A percentile compares a stretch with the other conserved stretches of the same genome.
Conservation (phyloP, 1,140 invertebrate species). For the Lutraria rhynchaena region DNA sequence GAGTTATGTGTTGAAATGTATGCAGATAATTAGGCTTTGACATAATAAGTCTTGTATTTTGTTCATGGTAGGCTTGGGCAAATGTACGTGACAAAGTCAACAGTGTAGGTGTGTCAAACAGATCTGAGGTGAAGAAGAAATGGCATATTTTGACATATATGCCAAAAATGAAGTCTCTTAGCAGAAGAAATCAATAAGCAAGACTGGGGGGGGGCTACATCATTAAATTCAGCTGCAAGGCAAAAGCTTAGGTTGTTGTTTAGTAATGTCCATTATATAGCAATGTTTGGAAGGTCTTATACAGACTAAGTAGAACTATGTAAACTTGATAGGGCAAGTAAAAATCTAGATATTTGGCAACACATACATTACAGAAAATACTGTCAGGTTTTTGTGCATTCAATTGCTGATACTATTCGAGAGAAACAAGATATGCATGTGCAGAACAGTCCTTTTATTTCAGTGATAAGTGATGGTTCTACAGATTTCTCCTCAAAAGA, state of each 20-base stretch:
- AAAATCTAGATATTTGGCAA: slow-evolving; percentile 20
- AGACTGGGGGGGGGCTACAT: no score
- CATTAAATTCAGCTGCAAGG: slow-evolving; percentile 14
- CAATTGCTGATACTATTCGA: slow-evolving; percentile 4
- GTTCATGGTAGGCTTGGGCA: no score
- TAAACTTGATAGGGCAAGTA: slow-evolving; percentile 20
- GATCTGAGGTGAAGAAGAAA: no score
- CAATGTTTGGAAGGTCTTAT: slow-evolving; percentile 14
- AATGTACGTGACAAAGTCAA: no score
- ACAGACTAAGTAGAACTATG: slow-evolving; percentile 11
- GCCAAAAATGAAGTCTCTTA: no score
- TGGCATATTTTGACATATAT: no score
- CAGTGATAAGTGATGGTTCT: slow-evolving; percentile 38
- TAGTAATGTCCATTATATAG: slow-evolving; percentile 18
- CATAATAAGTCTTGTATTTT: no score
- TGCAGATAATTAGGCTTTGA: no score
- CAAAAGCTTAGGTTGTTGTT: slow-evolving; percentile 8
- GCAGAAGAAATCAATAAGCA: no score
- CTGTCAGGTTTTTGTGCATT: slow-evolving; percentile 12
- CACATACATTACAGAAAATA: slow-evolving; percentile 41
- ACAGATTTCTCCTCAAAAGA: slow-evolving; percentile 38
- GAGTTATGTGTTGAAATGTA: no score
- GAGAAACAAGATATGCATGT: not conserved
- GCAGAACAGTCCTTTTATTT: not conserved
- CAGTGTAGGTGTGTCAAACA: no score